These are phyloP conservation scores for Phrynosoma platyrhinos DNA, from an alignment of 2,113 vertebrate genomes.

Conservation along the genomic window DNA sequence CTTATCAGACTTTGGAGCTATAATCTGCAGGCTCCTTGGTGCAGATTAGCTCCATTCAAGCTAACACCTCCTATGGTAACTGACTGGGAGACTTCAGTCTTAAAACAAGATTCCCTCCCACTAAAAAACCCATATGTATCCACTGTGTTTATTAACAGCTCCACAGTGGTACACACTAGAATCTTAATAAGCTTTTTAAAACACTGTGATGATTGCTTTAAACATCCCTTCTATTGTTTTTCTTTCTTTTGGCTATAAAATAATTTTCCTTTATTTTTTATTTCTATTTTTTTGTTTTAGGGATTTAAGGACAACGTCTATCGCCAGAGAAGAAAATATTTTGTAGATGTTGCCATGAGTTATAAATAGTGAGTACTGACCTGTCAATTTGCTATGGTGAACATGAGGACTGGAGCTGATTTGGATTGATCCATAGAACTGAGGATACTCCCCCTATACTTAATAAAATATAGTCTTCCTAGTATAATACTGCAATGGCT, in stretches of 20 bases:
- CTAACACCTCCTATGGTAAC: neutral
- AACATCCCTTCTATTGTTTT: slow-evolving; percentile 52
- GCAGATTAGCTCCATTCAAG: neutral
- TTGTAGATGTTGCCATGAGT: slow-evolving; percentile 97
- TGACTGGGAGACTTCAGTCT: neutral
- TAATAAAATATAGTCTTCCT: neutral
- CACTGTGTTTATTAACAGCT: slow-evolving; percentile 8
- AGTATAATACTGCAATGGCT: neutral
- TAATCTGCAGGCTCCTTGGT: neutral
- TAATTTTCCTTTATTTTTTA: slow-evolving; percentile 41
- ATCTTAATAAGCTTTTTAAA: slow-evolving; percentile 59
- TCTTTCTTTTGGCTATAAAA: slow-evolving; percentile 55
- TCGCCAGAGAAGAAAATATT: slow-evolving; percentile 96
- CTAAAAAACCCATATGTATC: neutral
- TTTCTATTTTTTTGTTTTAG: slow-evolving; percentile 76
- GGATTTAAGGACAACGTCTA: slow-evolving; percentile 98
- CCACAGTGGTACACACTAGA: slow-evolving; percentile 46
- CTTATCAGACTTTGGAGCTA: neutral
- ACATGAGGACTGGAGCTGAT: neutral
- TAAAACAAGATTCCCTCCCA: neutral
- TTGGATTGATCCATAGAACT: neutral
- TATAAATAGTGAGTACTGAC: slow-evolving; percentile 94
- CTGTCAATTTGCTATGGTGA: neutral
- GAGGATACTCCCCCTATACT: neutral
- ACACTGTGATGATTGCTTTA: slow-evolving; percentile 62